Base-by-base conservation (phyloP, 2,797 vertebrate species). In the Leptoclinus maculatus region DNA sequence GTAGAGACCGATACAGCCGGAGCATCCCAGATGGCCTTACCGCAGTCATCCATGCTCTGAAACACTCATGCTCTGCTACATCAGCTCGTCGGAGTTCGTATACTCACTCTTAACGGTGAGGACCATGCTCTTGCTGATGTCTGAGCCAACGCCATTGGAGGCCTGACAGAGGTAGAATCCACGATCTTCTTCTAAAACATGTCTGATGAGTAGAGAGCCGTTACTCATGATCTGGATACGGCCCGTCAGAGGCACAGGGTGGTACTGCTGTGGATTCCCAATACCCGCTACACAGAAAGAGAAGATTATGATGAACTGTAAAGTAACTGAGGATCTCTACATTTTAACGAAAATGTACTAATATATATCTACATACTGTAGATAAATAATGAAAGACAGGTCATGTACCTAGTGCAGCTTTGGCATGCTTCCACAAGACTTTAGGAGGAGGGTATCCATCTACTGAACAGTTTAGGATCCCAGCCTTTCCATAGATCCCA, bases 71-170 rank as follows among this genome's bases (percentile, higher is more conserved):
- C 71, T 59, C 67, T 65, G 54, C 68, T 66, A 65, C 58, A 64
- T 81, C 54, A 66, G 34, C 21, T 51, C 0, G 4, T 51, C 38
- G 19, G 64, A 56, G 74, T 74, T 66, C 62, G 34, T 53, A 39
- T 80, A 96, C 97, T 96, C 81, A 98, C 97, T 98, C 90, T 98
- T 98, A 25, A 99, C 98, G 0, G 98, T 99, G 82, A 99, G 97
- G 76, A 99, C 96, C 98, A 99, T 99, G 94, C 98, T 98, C 92
- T 99, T 99, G 97, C 98, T 99, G 96, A 99, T 99, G 92, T 99
- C 98, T 0, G 98, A 99, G 71, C 98, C 98, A 76, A 99, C 98
- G 0, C 98, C 98, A 0, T 99, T 99, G 95, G 98, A 99, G 91
- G 98, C 98, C 94, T 99, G 98, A 92, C 98, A 99, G 74, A 99